Percentiles rank a stretch among this genome's conserved stretches.
Evolutionary conservation across 1,140 invertebrate genomes (phyloP).

Genomic region (Amphibalanus amphitrite): DNA sequence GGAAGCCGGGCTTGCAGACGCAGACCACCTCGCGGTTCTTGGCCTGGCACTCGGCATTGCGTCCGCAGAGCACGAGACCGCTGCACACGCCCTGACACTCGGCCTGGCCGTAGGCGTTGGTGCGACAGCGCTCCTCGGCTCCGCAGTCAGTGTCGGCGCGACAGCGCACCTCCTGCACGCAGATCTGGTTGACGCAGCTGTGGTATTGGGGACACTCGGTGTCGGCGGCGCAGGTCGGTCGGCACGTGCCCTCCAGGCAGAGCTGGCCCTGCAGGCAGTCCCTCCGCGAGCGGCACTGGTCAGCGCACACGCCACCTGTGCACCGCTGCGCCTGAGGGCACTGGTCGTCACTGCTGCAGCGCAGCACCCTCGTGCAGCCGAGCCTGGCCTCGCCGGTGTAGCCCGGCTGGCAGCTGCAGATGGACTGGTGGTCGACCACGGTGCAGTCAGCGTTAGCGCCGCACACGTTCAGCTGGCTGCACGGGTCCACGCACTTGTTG

Average conservation of each 20-base stretch:
- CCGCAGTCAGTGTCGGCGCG: conserved; percentile 46
- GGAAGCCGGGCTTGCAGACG: conserved; percentile 50
- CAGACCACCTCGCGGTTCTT: conserved; percentile 49
- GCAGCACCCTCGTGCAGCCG: conserved; percentile 43
- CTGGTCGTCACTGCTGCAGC: conserved; percentile 45
- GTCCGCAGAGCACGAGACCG: conserved; percentile 33
- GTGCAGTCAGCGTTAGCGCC: conserved; percentile 56
- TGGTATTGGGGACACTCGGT: conserved; percentile 67
- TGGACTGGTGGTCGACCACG: conserved; percentile 36
- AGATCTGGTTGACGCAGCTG: conserved; percentile 62
- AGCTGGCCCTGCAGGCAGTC: conserved; percentile 52
- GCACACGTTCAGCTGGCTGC: conserved; percentile 56
- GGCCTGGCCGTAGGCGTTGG: conserved; percentile 44
- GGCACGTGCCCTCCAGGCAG: conserved; percentile 43
- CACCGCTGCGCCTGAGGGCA: conserved; percentile 64
- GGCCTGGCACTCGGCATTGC: conserved; percentile 28
- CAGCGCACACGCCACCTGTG: conserved; percentile 56
- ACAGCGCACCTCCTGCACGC: conserved; percentile 58
- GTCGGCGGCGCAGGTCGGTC: conserved; percentile 44
- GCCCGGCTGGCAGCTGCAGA: conserved; percentile 60
- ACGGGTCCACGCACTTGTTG: conserved; percentile 61
- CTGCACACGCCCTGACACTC: conserved; percentile 54
- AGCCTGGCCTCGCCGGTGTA: conserved; percentile 67
- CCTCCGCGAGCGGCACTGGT: conserved; percentile 35
- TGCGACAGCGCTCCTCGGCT: conserved; percentile 43